phyloP scores from a whole-genome alignment of 2,113 vertebrate species.

The Microcebus jonahi region DNA sequence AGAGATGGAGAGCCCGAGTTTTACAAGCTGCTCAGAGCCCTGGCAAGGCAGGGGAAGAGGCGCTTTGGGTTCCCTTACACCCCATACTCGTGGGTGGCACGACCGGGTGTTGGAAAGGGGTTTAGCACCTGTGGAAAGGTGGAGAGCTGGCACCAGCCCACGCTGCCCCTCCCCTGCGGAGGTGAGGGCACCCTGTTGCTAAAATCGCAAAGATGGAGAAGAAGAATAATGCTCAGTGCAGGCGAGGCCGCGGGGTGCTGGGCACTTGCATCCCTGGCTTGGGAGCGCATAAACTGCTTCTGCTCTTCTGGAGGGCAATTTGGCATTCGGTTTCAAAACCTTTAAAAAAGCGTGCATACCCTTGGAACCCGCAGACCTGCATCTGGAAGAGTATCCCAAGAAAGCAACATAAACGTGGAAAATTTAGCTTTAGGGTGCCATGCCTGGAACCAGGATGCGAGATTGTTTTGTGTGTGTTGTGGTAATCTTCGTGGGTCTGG shows the following conservation, averaged over 20 bases:
- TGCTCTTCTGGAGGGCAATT: constrained; percentile 44
- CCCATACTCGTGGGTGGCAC: accelerated
- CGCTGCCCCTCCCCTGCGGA: background rate
- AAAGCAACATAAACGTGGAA: background rate
- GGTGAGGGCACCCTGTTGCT: background rate
- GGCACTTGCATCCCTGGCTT: background rate
- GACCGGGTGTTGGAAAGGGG: background rate
- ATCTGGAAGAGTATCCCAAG: constrained; percentile 50
- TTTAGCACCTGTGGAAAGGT: constrained; percentile 38
- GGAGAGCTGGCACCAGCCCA: background rate
- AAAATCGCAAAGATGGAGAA: background rate
- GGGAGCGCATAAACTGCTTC: background rate
- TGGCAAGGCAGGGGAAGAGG: background rate
- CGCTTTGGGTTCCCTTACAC: background rate
- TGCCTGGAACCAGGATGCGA: background rate
- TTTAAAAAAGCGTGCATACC: background rate
- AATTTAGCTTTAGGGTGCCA: background rate
- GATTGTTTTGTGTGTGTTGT: too few relatives aligned
- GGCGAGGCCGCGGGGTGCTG: accelerated
- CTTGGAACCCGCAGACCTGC: background rate
- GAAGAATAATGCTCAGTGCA: background rate
- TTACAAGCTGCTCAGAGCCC: background rate
- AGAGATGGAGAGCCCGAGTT: background rate
- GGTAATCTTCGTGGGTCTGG: background rate
- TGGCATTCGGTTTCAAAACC: constrained; percentile 42